Evolutionary conservation across 2,888 invertebrate genomes (phyloP).

Genomic region (Ochropleura leucogaster): DNA sequence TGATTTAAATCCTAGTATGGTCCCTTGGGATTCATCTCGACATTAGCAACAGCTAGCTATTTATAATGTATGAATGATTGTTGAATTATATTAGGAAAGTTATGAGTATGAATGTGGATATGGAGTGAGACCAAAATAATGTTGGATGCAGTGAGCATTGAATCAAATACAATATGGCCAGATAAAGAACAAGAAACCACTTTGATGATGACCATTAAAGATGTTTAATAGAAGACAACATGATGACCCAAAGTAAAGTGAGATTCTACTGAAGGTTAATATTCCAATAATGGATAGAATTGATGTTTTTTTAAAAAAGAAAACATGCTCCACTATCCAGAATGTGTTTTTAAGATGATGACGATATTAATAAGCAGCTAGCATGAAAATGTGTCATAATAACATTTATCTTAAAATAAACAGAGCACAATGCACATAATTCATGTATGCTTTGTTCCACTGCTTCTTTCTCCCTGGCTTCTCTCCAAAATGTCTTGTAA

Average conservation of each 20-base stretch:
- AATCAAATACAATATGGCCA: not conserved
- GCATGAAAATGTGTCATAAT: not conserved
- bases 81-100: not conserved
- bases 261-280: not conserved
- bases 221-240: not conserved
- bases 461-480: slow-evolving; percentile 32
- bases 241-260: not conserved
- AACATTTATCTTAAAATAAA: slow-evolving; percentile 29
- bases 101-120: not conserved
- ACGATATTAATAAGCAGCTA: not conserved
- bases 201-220: not conserved
- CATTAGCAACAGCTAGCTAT: no score
- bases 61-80: no score
- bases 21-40: no score
- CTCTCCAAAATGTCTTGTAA: slow-evolving; percentile 42
- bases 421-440: slow-evolving; percentile 28
- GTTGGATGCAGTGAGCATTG: not conserved
- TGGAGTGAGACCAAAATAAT: not conserved
- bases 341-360: not conserved
- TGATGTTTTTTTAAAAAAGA: not conserved
- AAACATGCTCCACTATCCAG: no score
- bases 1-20: no score
- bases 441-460: slow-evolving; percentile 12
- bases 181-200: no score
- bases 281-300: not conserved